phyloP scores from a whole-genome alignment of 1,140 invertebrate genomes.

The Liolophura sinensis region DNA sequence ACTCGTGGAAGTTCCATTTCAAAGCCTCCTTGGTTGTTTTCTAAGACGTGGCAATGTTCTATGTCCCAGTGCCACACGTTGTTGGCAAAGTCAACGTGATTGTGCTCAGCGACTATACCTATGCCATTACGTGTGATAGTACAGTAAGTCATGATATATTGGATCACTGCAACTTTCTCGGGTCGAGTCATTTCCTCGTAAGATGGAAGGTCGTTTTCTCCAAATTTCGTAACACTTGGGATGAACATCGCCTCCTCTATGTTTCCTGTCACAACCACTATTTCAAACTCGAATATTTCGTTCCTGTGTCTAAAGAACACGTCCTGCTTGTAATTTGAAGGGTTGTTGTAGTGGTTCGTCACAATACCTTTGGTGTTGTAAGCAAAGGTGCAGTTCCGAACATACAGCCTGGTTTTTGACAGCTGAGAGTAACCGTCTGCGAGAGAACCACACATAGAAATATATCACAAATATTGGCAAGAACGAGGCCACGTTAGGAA shows the following conservation, averaged over 20 bases:
- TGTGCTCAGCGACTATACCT: slow-evolving; percentile 54
- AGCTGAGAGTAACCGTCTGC: slow-evolving; percentile 12
- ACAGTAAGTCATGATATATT: slow-evolving; percentile 42
- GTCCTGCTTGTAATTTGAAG: slow-evolving; percentile 51
- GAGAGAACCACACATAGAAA: slow-evolving; percentile 5
- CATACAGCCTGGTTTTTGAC: slow-evolving; percentile 30
- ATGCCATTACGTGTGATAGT: slow-evolving; percentile 41
- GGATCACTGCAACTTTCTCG: slow-evolving; percentile 55
- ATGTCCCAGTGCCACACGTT: slow-evolving; percentile 59
- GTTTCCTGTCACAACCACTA: slow-evolving; percentile 35
- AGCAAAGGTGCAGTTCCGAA: slow-evolving; percentile 65
- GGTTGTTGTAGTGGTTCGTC: slow-evolving; percentile 82
- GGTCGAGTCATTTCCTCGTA: slow-evolving; percentile 56
- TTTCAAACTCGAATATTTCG: slow-evolving; percentile 42
- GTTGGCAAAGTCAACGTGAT: slow-evolving; percentile 58
- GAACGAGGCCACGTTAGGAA: too few species aligned
- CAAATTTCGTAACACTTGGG: slow-evolving; percentile 55
- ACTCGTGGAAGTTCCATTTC: slow-evolving; percentile 65
- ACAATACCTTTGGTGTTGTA: slow-evolving; percentile 81
- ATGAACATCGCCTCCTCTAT: slow-evolving; percentile 47
- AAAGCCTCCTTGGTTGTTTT: slow-evolving; percentile 74
- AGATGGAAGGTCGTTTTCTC: slow-evolving; percentile 50
- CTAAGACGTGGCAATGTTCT: slow-evolving; percentile 77
- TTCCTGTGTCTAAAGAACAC: slow-evolving; percentile 47
- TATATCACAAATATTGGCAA: background rate